Evolutionary conservation across 2,113 vertebrate species (phyloP), one percentile per base, ranked within the genome.

Genomic region (Oryzias melastigma): DNA sequence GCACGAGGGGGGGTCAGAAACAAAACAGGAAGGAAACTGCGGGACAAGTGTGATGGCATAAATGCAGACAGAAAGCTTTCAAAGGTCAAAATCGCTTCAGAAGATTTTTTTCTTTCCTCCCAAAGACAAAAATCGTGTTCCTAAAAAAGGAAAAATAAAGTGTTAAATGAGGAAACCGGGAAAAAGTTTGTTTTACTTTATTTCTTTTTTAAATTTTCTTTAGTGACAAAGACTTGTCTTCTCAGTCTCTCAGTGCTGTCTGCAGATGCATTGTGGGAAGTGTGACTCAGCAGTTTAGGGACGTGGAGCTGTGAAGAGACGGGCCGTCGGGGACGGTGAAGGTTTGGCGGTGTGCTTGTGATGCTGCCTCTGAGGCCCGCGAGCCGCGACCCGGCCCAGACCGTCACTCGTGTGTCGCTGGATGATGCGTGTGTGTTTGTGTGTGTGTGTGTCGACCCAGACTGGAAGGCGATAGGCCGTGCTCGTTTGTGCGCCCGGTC

Each of bases 331-430:
- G 59, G 52, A 49, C 29, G 57, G 64, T 80, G 82, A 71, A 60
- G 79, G 73, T 84, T 87, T 88, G 85, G 85, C 87, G 84, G 81
- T 91, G 89, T 92, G 90, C 90, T 90, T 90, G 88, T 88, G 87
- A 87, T 85, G 85, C 75, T 81, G 84, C 77, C 75, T 75, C 71
- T 72, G 81, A 85, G 85, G 84, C 86, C 85, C 79, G 83, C 79
- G 86, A 87, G 75, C 77, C 63, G 75, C 58, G 58, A 82, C 69
- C 81, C 77, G 83, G 75, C 73, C 58, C 61, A 80, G 77, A 81
- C 69, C 77, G 84, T 67, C 69, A 61, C 74, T 71, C 81, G 65
- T 82, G 80, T 87, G 80, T 85, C 75, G 85, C 85, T 85, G 83
- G 77, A 80, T 81, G 80, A 84, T 73, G 77, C 78, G 71, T 81